Conservation (phyloP, 2,113 vertebrate species). For the Triplophysa siluroides region DNA sequence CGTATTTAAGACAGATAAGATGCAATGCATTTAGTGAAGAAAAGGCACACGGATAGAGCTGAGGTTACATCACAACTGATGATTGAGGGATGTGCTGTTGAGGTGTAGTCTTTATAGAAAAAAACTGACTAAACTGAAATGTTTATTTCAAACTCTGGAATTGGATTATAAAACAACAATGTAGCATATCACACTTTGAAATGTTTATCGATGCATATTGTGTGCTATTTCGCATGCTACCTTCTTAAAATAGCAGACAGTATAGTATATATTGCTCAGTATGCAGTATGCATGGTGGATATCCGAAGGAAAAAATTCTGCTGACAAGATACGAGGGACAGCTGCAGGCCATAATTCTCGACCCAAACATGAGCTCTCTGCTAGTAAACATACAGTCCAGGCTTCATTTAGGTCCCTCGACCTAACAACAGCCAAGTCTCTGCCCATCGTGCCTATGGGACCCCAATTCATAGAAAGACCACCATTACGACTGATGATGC, state of each 20-base stretch:
- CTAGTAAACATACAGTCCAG: background rate
- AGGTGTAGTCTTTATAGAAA: no score
- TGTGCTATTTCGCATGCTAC: no score
- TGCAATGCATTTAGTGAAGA: background rate
- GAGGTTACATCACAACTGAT: background rate
- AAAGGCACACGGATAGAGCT: background rate
- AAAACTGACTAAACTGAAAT: no score
- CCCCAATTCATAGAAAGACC: background rate
- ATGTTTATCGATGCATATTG: no score
- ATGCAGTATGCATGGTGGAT: slow-evolving; percentile 5
- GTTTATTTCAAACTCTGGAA: no score
- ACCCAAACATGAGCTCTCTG: slow-evolving; percentile 17
- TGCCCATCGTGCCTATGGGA: background rate
- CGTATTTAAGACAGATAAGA: background rate
- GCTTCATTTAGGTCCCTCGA: background rate
- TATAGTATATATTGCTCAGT: background rate
- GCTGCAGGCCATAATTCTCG: slow-evolving; percentile 19
- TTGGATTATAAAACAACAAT: no score
- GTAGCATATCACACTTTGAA: no score
- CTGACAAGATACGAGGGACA: slow-evolving; percentile 36
- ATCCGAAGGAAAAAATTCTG: slow-evolving; percentile 17
- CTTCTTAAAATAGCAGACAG: slow-evolving; percentile 3
- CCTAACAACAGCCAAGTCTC: background rate
- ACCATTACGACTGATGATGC: background rate
- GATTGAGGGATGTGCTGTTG: no score